Percentiles rank a stretch among this genome's conserved stretches.
Conservation (phyloP, 2,888 invertebrate genomes). For the Clusia tigrina region DNA sequence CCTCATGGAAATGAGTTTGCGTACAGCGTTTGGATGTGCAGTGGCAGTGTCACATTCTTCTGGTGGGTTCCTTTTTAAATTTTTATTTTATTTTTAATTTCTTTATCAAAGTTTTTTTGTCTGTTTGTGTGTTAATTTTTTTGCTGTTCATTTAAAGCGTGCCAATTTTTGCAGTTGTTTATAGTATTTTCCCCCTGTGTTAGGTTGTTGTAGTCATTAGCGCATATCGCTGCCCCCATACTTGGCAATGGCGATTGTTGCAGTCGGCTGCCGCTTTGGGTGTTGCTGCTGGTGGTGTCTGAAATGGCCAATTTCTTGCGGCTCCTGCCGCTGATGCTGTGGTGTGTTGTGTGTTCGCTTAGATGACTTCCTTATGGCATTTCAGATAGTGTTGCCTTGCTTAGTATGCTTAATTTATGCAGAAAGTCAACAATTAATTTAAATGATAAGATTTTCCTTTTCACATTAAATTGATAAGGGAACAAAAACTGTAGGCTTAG, state of each 20-base stretch:
- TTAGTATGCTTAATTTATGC: background rate
- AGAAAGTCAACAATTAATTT: background rate
- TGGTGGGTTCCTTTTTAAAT: no score
- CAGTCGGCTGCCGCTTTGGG: background rate
- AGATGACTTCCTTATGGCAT: constrained; percentile 4
- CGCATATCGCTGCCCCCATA: no score
- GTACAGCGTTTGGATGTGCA: no score
- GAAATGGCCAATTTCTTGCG: background rate
- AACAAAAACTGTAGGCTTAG: no score
- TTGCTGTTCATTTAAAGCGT: background rate
- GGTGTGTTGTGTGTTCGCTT: background rate
- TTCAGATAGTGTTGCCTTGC: background rate
- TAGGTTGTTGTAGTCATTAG: no score
- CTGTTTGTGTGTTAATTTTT: background rate
- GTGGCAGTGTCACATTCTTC: no score
- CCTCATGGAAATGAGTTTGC: no score
- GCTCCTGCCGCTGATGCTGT: background rate
- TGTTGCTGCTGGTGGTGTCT: background rate
- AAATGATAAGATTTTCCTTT: background rate
- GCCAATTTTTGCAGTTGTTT: background rate
- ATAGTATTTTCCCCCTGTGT: no score
- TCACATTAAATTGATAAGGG: background rate
- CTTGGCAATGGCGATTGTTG: no score
- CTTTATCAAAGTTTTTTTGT: background rate
- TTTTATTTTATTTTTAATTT: no score